A percentile compares a stretch with the other conserved stretches of the same genome.
These are phyloP conservation scores for Epinephelus malabaricus DNA, from an alignment of 2,797 vertebrate genomes.

Conservation along the genomic window DNA sequence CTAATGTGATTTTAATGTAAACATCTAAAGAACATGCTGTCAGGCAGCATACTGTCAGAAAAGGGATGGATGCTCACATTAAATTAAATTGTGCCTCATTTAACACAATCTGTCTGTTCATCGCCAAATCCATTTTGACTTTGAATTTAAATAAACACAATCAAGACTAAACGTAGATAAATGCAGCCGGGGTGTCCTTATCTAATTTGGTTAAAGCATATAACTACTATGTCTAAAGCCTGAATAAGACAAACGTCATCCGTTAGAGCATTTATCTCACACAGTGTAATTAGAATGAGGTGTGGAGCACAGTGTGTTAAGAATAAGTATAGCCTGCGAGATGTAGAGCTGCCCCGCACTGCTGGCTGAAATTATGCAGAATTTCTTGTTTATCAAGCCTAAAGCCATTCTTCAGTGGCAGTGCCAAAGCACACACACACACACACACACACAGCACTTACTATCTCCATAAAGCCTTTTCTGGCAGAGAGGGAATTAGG, in stretches of 20 bases:
- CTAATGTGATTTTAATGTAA: slow-evolving; percentile 9
- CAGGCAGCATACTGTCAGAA: neutral
- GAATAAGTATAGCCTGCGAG: slow-evolving; percentile 22
- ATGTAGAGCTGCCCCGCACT: slow-evolving; percentile 29
- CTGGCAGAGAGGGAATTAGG: slow-evolving; percentile 44
- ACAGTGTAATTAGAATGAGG: slow-evolving; percentile 30
- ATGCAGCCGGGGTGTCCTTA: neutral
- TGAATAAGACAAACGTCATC: slow-evolving; percentile 18
- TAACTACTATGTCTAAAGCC: slow-evolving; percentile 8
- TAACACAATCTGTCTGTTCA: slow-evolving; percentile 26
- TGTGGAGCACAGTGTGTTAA: slow-evolving; percentile 19
- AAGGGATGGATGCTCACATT: neutral
- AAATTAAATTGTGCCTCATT: slow-evolving; percentile 27
- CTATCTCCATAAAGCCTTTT: slow-evolving; percentile 34
- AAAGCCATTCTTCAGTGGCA: slow-evolving; percentile 37
- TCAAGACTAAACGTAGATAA: slow-evolving; percentile 2
- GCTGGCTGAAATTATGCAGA: slow-evolving; percentile 39
- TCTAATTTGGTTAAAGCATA: slow-evolving; percentile 29
- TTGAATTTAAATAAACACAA: slow-evolving; percentile 26
- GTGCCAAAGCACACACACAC: slow-evolving; percentile 30
- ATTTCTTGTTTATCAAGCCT: slow-evolving; percentile 50
- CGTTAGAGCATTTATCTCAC: neutral
- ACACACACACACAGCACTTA: slow-evolving; percentile 23
- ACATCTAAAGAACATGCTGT: neutral
- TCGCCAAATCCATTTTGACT: slow-evolving; percentile 27